These are phyloP conservation scores for Nothocercus nigrocapillus DNA, from an alignment of 2,113 vertebrate species.

Conservation along the genomic window DNA sequence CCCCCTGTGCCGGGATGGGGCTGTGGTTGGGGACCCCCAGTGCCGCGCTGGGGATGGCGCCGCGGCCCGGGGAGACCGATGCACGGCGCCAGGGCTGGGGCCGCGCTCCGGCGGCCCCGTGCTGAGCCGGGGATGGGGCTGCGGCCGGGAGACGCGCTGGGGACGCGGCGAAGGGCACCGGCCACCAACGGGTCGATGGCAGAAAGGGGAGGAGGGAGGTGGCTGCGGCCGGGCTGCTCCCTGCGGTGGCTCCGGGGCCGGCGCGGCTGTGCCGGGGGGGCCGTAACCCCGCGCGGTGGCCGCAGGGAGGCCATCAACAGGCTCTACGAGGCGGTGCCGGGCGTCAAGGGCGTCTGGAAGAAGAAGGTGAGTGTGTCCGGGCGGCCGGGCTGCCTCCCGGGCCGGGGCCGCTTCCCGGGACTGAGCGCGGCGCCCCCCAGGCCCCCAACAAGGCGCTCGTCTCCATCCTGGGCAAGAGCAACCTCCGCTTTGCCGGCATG, in stretches of 20 bases:
- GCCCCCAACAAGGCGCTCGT: conserved; percentile 88
- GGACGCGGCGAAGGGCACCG: not conserved
- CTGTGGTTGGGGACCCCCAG: not conserved
- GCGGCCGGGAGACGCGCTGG: not conserved
- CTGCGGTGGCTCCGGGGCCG: not conserved
- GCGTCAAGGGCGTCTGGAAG: conserved; percentile 91
- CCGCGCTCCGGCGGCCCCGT: not conserved
- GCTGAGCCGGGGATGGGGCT: not conserved
- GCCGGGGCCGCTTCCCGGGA: not conserved
- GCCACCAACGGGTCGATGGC: not conserved
- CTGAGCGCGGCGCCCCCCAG: conserved; percentile 55
- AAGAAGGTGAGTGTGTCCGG: conserved; percentile 85
- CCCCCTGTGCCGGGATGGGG: not conserved
- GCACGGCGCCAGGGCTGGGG: not conserved
- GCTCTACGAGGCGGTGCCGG: conserved; percentile 92
- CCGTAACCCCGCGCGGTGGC: not conserved
- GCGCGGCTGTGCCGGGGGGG: not conserved
- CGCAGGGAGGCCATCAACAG: conserved; percentile 96
- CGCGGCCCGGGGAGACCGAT: not conserved
- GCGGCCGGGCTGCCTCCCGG: no score
- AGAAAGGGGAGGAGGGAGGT: conserved; percentile 57
- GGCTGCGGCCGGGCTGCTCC: not conserved
- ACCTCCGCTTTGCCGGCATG: conserved; percentile 94
- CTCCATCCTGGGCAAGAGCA: conserved; percentile 93
- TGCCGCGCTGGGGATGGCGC: not conserved